These are phyloP conservation scores for Brachyptera risi DNA, from an alignment of 2,888 invertebrate genomes.

Conservation along the genomic window DNA sequence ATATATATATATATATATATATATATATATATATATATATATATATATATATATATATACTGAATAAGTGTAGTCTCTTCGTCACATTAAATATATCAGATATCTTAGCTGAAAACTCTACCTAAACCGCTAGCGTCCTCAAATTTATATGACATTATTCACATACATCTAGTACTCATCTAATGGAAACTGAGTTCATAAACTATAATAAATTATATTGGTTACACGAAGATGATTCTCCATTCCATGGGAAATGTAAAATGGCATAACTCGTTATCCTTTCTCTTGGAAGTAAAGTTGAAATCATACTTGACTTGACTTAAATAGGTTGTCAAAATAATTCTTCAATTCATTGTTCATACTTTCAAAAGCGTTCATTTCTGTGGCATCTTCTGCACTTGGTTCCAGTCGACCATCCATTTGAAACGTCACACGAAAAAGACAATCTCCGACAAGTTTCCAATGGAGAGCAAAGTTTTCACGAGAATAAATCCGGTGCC, in stretches of 20 bases:
- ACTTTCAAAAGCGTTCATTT: conserved; percentile 1
- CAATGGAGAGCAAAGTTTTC: conserved; percentile 17
- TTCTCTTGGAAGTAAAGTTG: conserved; percentile 13
- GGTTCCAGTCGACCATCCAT: conserved; percentile 2
- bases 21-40: too few species aligned
- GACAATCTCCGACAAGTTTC: conserved; percentile 18
- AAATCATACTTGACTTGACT: conserved; percentile 16
- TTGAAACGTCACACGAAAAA: conserved; percentile 13
- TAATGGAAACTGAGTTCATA: too few species aligned
- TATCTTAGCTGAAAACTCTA: too few species aligned
- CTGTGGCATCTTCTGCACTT: neutral
- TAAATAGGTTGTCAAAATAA: conserved; percentile 21
- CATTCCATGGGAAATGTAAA: neutral
- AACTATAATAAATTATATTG: too few species aligned
- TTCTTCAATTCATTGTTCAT: conserved; percentile 14
- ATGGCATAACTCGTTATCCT: neutral
- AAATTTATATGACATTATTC: too few species aligned
- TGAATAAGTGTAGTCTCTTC: too few species aligned
- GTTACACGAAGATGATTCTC: too few species aligned
- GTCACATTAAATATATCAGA: too few species aligned
- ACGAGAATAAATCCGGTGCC: conserved; percentile 13
- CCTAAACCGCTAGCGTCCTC: too few species aligned
- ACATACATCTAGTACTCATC: too few species aligned
- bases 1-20: too few species aligned
- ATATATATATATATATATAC: too few species aligned